These are phyloP conservation scores for Diachasmimorpha longicaudata DNA, from an alignment of 1,140 invertebrate species.

Conservation along the genomic window DNA sequence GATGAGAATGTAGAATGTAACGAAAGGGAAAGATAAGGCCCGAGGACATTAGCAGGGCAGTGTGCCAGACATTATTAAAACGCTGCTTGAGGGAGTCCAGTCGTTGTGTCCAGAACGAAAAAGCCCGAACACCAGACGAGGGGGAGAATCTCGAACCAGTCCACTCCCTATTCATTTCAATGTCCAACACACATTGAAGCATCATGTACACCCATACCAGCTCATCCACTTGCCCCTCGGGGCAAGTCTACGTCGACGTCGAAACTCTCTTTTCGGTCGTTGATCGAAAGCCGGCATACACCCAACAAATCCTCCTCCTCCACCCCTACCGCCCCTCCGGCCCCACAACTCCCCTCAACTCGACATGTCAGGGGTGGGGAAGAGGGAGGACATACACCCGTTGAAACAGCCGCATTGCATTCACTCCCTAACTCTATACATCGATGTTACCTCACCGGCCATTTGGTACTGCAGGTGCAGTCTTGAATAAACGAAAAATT, in stretches of 20 bases:
- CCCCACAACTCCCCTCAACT: not conserved
- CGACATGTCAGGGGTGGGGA: no score
- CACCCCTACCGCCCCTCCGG: not conserved
- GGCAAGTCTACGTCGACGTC: conserved; percentile 2
- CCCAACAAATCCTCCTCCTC: not conserved
- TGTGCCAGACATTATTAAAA: conserved; percentile 58
- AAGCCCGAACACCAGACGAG: not conserved
- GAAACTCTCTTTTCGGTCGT: conserved; percentile 11
- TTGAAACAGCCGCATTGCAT: not conserved
- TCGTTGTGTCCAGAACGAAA: not conserved
- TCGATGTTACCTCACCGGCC: not conserved
- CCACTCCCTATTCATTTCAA: not conserved
- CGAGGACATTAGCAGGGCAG: conserved; percentile 45
- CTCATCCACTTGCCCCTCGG: not conserved
- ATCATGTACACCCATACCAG: not conserved
- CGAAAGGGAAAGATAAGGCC: conserved; percentile 32
- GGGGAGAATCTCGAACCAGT: not conserved
- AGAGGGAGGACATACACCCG: not conserved
- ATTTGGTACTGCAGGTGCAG: not conserved
- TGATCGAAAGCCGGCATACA: conserved; percentile 17
- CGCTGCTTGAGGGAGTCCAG: conserved; percentile 27
- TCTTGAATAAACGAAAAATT: conserved; percentile 15
- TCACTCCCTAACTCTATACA: not conserved
- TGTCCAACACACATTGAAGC: not conserved
- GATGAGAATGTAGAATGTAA: not conserved